Evolutionary conservation across 1,140 invertebrate genomes (phyloP).

Genomic region (Zaprionus vittiger): DNA sequence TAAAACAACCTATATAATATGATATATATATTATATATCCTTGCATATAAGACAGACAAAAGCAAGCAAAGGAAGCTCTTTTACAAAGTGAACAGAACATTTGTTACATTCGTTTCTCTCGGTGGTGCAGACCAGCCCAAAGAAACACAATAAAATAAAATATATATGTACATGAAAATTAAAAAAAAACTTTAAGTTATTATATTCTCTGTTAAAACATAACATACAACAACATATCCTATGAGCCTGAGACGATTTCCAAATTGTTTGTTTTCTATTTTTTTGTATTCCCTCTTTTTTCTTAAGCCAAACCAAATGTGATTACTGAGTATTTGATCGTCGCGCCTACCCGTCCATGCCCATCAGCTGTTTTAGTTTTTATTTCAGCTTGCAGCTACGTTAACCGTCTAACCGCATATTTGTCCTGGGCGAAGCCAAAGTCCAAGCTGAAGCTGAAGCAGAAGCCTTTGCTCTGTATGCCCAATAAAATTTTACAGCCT

Average conservation of each 20-base stretch:
- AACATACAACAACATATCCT: too few species aligned
- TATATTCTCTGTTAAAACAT: too few species aligned
- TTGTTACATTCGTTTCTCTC: too few species aligned
- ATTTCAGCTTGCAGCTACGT: constrained; percentile 6
- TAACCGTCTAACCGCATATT: constrained; percentile 62
- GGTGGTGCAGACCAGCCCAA: too few species aligned
- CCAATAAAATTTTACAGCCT: constrained; percentile 80
- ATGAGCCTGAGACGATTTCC: background rate
- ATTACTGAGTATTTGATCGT: background rate
- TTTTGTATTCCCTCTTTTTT: background rate
- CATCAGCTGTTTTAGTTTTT: constrained; percentile 8
- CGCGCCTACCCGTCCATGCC: background rate
- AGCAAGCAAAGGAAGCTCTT: too few species aligned
- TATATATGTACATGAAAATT: background rate
- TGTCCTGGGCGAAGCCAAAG: constrained; percentile 36
- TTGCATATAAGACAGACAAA: background rate
- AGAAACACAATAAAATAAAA: too few species aligned
- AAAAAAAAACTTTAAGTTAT: background rate
- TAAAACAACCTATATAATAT: too few species aligned
- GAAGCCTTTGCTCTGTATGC: constrained; percentile 50
- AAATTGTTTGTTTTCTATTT: background rate
- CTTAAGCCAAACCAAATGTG: background rate
- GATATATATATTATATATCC: too few species aligned
- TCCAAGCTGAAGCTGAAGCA: too few species aligned
- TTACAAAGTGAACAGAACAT: too few species aligned